Conservation (phyloP, 2,888 invertebrate species). For the Xanthia icteritia region DNA sequence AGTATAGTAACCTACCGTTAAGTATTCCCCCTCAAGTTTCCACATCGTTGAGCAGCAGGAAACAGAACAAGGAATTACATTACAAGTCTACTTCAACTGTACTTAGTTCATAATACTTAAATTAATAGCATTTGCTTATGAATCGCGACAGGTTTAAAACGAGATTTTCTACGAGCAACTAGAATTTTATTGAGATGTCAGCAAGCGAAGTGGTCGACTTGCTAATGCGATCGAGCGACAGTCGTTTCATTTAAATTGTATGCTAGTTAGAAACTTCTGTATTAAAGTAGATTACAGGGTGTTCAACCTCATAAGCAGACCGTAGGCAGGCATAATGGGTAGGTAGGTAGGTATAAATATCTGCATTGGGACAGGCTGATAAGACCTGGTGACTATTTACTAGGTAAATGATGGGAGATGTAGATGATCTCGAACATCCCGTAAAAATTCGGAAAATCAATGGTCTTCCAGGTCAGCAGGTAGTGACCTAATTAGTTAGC, state of each 20-base stretch:
- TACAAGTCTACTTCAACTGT: slow-evolving; percentile 29
- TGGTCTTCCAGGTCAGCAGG: background rate
- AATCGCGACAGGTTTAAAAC: slow-evolving; percentile 13
- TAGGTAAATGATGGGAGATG: background rate
- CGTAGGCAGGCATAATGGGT: background rate
- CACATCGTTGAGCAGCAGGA: slow-evolving; percentile 49
- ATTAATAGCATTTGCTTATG: slow-evolving; percentile 5
- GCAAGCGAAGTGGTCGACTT: background rate
- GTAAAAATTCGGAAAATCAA: background rate
- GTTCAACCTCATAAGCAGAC: background rate
- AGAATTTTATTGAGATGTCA: slow-evolving; percentile 20
- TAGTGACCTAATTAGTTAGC: background rate
- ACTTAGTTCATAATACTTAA: background rate
- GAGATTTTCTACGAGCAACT: slow-evolving; percentile 10
- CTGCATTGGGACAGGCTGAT: too few species aligned
- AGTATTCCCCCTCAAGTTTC: slow-evolving; percentile 47
- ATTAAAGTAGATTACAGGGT: background rate
- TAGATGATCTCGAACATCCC: background rate
- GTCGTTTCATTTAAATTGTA: background rate
- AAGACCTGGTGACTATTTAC: background rate
- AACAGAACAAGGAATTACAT: slow-evolving; percentile 43
- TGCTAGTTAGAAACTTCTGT: slow-evolving; percentile 2
- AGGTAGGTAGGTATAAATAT: background rate
- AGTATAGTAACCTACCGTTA: slow-evolving; percentile 35
- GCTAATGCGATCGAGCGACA: slow-evolving; percentile 16